A percentile compares a stretch with the other conserved stretches of the same genome.
phyloP scores from a whole-genome alignment of 2,888 invertebrate genomes.

The Chymomyza caudatula region DNA sequence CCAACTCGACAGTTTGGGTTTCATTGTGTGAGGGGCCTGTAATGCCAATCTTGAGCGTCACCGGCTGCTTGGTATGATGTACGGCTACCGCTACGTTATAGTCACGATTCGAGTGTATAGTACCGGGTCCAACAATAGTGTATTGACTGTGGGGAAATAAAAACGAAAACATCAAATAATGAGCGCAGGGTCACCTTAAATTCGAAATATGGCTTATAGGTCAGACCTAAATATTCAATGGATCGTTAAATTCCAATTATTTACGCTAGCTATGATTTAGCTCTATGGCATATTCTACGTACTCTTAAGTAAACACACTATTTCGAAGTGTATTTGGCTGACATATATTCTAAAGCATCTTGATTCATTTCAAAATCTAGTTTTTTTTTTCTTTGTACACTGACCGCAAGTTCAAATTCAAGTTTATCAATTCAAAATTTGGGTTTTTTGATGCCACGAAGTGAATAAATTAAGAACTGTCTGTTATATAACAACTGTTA shows the following conservation, averaged over 20 bases:
- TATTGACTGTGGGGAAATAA: constrained; percentile 77
- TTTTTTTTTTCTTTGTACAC: not conserved
- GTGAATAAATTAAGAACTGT: constrained; percentile 45
- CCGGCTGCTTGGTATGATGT: constrained; percentile 71
- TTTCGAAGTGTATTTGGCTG: no score
- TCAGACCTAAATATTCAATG: not conserved
- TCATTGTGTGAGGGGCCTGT: constrained; percentile 68
- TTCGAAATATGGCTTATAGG: not conserved
- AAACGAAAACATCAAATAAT: constrained; percentile 8
- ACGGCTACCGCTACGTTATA: constrained; percentile 88
- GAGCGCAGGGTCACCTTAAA: constrained; percentile 8
- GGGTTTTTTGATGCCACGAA: constrained; percentile 18
- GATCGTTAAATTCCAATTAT: not conserved
- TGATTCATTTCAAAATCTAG: not conserved
- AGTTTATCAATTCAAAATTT: constrained; percentile 11
- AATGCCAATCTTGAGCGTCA: constrained; percentile 65
- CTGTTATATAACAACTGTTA: constrained; percentile 17
- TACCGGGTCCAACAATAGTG: constrained; percentile 88
- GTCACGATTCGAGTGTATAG: constrained; percentile 88
- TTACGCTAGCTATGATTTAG: not conserved
- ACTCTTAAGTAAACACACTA: no score
- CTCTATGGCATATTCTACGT: no score
- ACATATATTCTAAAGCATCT: not conserved
- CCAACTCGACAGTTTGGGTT: constrained; percentile 55
- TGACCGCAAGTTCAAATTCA: constrained; percentile 7